phyloP scores from a whole-genome alignment of 2,113 vertebrate genomes.

The Hyperoodon ampullatus region DNA sequence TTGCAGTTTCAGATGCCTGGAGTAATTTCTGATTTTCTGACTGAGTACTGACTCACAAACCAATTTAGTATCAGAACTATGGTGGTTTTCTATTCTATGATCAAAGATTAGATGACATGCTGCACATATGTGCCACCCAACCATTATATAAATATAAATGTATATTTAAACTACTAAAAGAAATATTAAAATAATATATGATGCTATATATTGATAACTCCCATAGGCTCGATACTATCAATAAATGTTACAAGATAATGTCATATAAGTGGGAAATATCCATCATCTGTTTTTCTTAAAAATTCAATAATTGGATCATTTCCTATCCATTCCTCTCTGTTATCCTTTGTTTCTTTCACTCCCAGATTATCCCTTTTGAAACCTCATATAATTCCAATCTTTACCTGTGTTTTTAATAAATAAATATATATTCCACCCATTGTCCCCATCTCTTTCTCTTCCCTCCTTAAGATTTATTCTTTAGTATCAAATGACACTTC shows the following conservation, averaged over 20 bases:
- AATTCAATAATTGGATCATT: neutral
- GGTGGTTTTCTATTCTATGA: neutral
- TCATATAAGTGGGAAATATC: neutral
- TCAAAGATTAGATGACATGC: neutral
- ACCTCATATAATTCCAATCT: neutral
- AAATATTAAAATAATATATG: neutral
- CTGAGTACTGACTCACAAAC: slow-evolving; percentile 5
- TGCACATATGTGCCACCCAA: neutral
- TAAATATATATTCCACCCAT: neutral
- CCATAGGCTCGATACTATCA: neutral
- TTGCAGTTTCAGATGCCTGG: neutral
- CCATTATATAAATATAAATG: neutral
- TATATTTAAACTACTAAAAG: neutral
- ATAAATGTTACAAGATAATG: neutral
- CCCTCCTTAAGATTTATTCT: neutral
- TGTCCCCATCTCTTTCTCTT: neutral
- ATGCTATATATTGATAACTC: neutral
- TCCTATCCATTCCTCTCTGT: neutral
- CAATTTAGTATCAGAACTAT: neutral
- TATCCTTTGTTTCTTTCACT: neutral
- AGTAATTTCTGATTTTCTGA: slow-evolving; percentile 26
- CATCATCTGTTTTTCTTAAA: neutral
- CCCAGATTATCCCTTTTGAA: neutral
- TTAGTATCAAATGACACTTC: neutral
- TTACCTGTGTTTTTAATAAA: neutral